phyloP scores from a whole-genome alignment of 2,113 vertebrate genomes.

The Ahaetulla prasina region DNA sequence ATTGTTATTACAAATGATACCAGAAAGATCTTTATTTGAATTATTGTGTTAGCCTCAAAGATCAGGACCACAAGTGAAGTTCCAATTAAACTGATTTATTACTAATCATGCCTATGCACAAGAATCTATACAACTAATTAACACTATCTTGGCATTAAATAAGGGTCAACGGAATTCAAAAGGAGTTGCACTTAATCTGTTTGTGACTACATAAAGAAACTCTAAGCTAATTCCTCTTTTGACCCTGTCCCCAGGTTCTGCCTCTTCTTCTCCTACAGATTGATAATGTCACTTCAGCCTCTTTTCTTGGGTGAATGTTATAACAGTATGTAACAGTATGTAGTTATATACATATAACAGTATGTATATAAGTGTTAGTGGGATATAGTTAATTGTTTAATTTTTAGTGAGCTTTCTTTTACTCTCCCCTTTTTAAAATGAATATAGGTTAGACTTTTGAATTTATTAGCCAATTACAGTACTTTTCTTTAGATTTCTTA shows the following conservation, averaged over 20 bases:
- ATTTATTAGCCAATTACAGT: conserved; percentile 52
- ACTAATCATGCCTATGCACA: neutral
- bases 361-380: neutral
- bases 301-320: neutral
- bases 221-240: neutral
- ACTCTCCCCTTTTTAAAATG: conserved; percentile 47
- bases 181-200: neutral
- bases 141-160: neutral
- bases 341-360: too few species aligned
- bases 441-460: conserved; percentile 62
- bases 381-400: neutral
- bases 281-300: neutral
- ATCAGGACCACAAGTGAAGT: neutral
- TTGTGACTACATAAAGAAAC: neutral
- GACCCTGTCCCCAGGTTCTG: neutral
- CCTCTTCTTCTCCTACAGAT: neutral
- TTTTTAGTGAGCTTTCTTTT: conserved; percentile 10
- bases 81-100: neutral
- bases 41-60: neutral
- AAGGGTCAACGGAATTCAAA: neutral
- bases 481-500: conserved; percentile 60
- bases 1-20: neutral
- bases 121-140: neutral
- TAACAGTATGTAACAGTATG: neutral
- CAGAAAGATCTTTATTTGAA: neutral